Evolutionary conservation across 2,113 vertebrate species (phyloP).

Genomic region (Coptodon rendalli): DNA sequence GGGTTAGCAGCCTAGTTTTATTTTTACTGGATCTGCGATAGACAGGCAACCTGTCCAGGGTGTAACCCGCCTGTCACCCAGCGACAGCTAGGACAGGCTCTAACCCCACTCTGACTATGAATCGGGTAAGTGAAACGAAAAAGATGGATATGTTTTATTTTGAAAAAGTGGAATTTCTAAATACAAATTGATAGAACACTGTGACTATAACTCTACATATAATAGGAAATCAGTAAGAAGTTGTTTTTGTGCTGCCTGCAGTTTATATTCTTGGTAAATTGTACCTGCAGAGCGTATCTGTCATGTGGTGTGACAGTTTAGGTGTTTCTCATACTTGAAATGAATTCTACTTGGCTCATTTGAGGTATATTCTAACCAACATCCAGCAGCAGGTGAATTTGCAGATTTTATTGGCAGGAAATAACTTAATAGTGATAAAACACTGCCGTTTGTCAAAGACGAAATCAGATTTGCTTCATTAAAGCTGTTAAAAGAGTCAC

Average conservation of each 20-base stretch:
- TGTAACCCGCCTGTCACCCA: not conserved
- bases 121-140: not conserved
- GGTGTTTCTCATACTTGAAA: not conserved
- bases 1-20: not conserved
- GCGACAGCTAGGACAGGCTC: not conserved
- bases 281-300: not conserved
- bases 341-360: not conserved
- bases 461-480: conserved; percentile 14
- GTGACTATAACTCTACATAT: not conserved
- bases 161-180: not conserved
- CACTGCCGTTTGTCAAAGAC: not conserved
- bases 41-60: not conserved
- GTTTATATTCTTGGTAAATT: not conserved
- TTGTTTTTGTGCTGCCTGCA: not conserved
- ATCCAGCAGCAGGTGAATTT: not conserved
- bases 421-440: not conserved
- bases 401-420: not conserved
- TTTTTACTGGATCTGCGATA: not conserved
- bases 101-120: not conserved
- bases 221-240: not conserved
- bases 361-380: not conserved
- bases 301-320: not conserved
- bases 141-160: not conserved
- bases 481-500: conserved; percentile 23
- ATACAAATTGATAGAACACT: not conserved